Percentiles rank a stretch among this genome's conserved stretches.
Conservation (phyloP, 2,888 invertebrate species). For the Thecocarcelia acutangulata region DNA sequence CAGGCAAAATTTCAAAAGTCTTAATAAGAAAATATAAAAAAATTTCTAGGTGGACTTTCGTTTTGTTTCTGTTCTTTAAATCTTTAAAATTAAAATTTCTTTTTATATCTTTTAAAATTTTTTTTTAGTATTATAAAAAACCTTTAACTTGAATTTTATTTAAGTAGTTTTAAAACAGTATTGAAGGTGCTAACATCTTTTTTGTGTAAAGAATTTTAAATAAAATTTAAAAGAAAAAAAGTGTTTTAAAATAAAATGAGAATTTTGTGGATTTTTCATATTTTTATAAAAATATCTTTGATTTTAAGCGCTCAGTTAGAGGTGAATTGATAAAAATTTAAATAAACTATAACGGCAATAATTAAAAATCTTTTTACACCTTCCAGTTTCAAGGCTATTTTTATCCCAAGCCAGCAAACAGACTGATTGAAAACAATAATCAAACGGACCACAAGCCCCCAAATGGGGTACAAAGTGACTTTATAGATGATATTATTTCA, state of each 20-base stretch:
- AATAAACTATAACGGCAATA: neutral
- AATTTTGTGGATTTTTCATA: slow-evolving; percentile 5
- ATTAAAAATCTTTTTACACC: neutral
- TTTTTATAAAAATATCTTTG: slow-evolving; percentile 26
- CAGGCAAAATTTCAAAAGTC: neutral
- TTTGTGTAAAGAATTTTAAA: neutral
- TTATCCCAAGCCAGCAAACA: slow-evolving; percentile 67
- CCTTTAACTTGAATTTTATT: slow-evolving; percentile 70
- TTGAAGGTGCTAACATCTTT: slow-evolving; percentile 37
- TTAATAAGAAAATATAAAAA: neutral
- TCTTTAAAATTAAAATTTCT: neutral
- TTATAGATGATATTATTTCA: slow-evolving; percentile 78
- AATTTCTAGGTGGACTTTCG: too few species aligned
- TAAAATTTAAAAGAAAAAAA: slow-evolving; percentile 5
- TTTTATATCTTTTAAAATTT: too few species aligned
- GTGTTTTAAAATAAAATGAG: slow-evolving; percentile 43
- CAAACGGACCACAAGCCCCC: slow-evolving; percentile 31
- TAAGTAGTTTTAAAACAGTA: slow-evolving; percentile 72
- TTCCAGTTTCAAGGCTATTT: slow-evolving; percentile 67
- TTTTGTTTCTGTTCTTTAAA: too few species aligned
- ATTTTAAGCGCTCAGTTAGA: neutral
- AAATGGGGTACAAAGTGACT: slow-evolving; percentile 74
- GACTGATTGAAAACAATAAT: slow-evolving; percentile 38
- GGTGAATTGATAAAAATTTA: slow-evolving; percentile 26
- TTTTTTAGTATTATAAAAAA: slow-evolving; percentile 74